Conservation (phyloP, 2,797 vertebrate genomes). For the Rhadinocentrus ornatus region DNA sequence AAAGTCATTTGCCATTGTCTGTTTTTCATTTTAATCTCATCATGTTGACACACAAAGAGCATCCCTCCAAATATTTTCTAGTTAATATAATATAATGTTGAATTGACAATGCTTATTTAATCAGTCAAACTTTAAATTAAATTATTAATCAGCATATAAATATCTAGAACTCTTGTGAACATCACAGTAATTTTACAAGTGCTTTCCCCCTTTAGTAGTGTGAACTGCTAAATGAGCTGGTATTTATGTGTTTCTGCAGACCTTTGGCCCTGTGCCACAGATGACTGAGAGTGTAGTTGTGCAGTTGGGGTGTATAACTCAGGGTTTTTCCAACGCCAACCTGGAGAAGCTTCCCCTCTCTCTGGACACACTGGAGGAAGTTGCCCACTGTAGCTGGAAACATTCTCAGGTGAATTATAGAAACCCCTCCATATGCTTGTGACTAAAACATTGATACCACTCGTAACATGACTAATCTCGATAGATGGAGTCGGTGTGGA, state of each 20-base stretch:
- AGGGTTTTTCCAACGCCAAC: slow-evolving; percentile 62
- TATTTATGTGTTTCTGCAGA: slow-evolving; percentile 55
- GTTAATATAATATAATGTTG: not conserved
- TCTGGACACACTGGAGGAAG: slow-evolving; percentile 66
- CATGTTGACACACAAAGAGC: not conserved
- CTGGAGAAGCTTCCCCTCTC: slow-evolving; percentile 65
- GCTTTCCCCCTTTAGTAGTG: not conserved
- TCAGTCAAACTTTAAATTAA: not conserved
- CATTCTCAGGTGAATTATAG: slow-evolving; percentile 69
- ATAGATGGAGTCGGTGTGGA: slow-evolving; percentile 73
- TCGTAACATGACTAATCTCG: not conserved
- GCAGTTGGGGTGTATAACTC: slow-evolving; percentile 75
- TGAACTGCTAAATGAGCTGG: not conserved
- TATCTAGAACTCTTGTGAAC: not conserved
- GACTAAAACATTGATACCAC: not conserved
- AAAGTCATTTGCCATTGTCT: not conserved
- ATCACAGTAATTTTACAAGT: not conserved
- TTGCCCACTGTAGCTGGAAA: slow-evolving; percentile 73
- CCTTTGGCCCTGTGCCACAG: slow-evolving; percentile 51
- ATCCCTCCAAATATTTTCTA: not conserved
- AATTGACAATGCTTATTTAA: not conserved
- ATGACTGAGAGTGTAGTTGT: slow-evolving; percentile 61
- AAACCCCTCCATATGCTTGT: not conserved
- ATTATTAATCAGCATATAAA: not conserved
- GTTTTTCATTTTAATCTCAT: too few species aligned